These are phyloP conservation scores for Saguinus midas DNA, from an alignment of 2,113 vertebrate species.

Conservation along the genomic window DNA sequence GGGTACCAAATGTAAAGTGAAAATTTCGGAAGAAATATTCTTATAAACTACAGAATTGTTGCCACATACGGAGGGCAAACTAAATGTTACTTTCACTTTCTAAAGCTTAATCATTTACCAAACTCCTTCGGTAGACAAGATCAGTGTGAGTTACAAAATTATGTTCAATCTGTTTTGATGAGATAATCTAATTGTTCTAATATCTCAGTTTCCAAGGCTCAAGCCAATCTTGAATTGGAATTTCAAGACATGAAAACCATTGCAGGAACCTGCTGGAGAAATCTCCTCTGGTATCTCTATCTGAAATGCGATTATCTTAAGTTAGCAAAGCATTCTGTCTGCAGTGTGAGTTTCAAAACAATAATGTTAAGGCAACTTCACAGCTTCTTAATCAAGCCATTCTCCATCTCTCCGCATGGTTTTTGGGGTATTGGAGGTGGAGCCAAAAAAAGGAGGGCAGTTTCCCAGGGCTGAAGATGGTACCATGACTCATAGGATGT, in stretches of 20 bases:
- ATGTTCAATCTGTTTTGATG: slow-evolving; percentile 36
- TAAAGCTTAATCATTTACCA: neutral
- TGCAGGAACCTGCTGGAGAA: neutral
- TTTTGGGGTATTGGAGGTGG: neutral
- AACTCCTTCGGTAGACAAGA: neutral
- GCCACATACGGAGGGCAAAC: neutral
- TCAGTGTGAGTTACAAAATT: neutral
- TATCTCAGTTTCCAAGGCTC: neutral
- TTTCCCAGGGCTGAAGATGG: neutral
- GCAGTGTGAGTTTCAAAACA: neutral
- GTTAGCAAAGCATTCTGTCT: neutral
- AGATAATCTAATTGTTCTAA: neutral
- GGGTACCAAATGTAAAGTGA: neutral
- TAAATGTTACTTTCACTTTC: slow-evolving; percentile 33
- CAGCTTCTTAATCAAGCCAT: neutral
- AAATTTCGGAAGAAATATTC: neutral
- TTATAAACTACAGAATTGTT: neutral
- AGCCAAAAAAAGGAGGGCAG: neutral
- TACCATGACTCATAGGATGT: neutral
- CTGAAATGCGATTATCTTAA: neutral
- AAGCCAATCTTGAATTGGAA: neutral
- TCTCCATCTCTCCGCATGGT: neutral
- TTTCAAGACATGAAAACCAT: slow-evolving; percentile 16
- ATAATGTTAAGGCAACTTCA: neutral
- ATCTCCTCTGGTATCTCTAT: neutral